Evolutionary conservation across 2,888 invertebrate species (phyloP), one percentile per base, ranked within the genome.

Genomic region (Oscheius sp.): DNA sequence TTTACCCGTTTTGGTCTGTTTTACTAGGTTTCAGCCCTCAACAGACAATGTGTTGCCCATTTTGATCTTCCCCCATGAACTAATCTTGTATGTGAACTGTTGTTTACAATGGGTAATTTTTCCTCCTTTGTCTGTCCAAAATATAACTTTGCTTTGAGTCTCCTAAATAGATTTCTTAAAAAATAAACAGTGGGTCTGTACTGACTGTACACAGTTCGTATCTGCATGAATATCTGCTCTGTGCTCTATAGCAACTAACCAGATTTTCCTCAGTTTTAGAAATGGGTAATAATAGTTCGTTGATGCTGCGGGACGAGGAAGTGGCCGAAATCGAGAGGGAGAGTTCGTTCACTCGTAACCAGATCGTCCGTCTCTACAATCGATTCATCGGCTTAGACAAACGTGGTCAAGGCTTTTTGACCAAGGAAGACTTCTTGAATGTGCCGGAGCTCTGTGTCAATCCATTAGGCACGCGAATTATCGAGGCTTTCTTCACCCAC

Each of bases 381-480:
- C 93, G 99, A 73, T 99, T 99, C 89, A 96, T 98, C 10, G 95
- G 96, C 50, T 91, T 99, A 86, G 99, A 99, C 91, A 94, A 98
- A 88, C 95, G 87, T 78, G 84, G 86, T 29, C 84, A 87, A 94
- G 83, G 96, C 94, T 90, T 96, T 95, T 89, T 99, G 96, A 57
- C 96, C 57, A 92, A 98, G 35, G 98, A 99, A 90, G 99, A 99
- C 90, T 96, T 99, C 88, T 92, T 97, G 53, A 92, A 98, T 65
- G 99, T 99, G 88, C 99, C 99, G 0, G 99, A 99, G 90, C 91
- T 99, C 78, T 99, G 99, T 0, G 99, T 99, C 82, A 99, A 99
- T 91, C 99, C 99, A 0, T 91, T 99, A 0, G 96, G 98, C 47
- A 98, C 99, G 88, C 92, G 99, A 84, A 99, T 99, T 87, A 81